A percentile compares a stretch with the other conserved stretches of the same genome.
Evolutionary conservation across 2,113 vertebrate species (phyloP).

Genomic region (Heteronetta atricapilla): DNA sequence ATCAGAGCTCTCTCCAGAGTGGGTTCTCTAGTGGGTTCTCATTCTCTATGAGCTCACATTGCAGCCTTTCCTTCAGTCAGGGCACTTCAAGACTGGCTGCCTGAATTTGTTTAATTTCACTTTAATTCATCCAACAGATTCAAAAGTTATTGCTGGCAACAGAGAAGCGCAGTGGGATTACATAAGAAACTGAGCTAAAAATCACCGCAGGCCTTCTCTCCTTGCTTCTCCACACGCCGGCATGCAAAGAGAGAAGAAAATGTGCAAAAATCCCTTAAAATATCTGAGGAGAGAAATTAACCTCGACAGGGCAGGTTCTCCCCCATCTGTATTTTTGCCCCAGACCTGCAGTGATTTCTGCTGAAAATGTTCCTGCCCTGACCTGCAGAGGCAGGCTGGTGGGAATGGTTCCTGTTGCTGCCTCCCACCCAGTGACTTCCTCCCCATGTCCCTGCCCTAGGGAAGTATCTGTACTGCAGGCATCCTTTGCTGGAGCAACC

Average conservation of each 20-base stretch:
- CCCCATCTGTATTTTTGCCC: rapidly evolving
- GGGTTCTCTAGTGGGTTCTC: background rate
- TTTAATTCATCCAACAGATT: background rate
- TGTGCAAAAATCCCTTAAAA: background rate
- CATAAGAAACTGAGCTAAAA: background rate
- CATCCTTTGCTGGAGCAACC: background rate
- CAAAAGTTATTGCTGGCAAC: background rate
- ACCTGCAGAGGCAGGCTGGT: background rate
- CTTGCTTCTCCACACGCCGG: background rate
- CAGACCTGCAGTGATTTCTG: background rate
- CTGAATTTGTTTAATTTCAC: background rate
- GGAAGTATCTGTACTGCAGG: background rate
- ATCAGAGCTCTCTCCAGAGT: background rate
- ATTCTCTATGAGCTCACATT: background rate
- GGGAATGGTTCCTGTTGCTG: background rate
- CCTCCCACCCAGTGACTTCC: background rate
- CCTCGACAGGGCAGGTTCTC: background rate
- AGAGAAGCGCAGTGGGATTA: background rate
- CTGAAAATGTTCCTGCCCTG: background rate
- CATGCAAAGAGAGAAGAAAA: background rate
- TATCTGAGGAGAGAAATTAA: background rate
- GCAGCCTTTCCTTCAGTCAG: background rate
- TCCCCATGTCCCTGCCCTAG: background rate
- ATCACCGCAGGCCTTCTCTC: background rate
- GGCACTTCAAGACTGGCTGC: background rate